Conservation (phyloP, 2,113 vertebrate species). For the Hiodon tergisus region DNA sequence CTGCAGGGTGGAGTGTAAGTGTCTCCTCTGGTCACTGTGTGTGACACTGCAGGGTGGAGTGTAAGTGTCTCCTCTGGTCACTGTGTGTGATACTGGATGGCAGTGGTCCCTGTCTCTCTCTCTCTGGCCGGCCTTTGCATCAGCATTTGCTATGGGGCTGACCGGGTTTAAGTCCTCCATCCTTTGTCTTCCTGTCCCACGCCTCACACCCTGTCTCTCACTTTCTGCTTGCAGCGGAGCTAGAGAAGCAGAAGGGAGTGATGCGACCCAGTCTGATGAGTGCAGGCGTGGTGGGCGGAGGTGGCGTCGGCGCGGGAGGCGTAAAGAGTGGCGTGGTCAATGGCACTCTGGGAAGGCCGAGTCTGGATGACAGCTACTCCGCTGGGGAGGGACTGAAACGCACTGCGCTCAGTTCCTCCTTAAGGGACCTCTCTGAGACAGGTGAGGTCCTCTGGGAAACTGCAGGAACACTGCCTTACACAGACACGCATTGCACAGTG, state of each 20-base stretch:
- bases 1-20: no score
- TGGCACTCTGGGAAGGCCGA: constrained; percentile 73
- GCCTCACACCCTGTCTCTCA: not conserved
- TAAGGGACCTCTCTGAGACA: constrained; percentile 84
- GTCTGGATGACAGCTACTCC: constrained; percentile 81
- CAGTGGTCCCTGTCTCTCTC: not conserved
- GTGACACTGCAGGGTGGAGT: not conserved
- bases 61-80: not conserved
- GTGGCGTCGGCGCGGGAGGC: constrained; percentile 40
- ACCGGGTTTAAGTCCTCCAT: not conserved
- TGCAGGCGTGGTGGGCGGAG: constrained; percentile 43
- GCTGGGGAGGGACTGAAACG: constrained; percentile 82
- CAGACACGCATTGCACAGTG: not conserved
- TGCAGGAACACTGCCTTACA: not conserved
- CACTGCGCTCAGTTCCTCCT: constrained; percentile 82
- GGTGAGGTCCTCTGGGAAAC: constrained; percentile 54
- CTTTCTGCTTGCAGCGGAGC: constrained; percentile 64
- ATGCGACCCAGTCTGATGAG: constrained; percentile 73
- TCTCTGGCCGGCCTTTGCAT: constrained; percentile 20
- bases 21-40: no score
- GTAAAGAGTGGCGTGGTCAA: constrained; percentile 73
- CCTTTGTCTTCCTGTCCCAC: not conserved
- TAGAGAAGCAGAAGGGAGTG: constrained; percentile 88
- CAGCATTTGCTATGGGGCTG: not conserved
- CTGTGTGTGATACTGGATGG: not conserved